Conservation (phyloP, 2,113 vertebrate genomes). For the Bothrops jararaca region DNA sequence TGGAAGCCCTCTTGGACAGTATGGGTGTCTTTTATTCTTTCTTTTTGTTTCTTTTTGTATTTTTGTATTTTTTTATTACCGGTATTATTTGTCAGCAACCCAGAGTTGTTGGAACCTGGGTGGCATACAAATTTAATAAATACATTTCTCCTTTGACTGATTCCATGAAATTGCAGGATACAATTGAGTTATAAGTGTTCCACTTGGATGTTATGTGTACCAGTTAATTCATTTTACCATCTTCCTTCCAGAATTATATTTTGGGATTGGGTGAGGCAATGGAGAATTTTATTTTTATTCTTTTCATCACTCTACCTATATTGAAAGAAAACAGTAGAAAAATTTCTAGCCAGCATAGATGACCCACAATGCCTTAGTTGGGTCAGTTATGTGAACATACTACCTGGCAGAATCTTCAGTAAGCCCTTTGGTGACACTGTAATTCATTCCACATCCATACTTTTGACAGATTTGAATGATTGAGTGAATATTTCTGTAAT, state of each 20-base stretch:
- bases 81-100: not conserved
- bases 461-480: slow-evolving; percentile 6
- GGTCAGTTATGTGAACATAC: not conserved
- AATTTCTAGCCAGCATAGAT: not conserved
- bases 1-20: not conserved
- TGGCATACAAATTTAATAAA: not conserved
- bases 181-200: not conserved
- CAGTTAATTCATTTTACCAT: not conserved
- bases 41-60: not conserved
- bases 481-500: not conserved
- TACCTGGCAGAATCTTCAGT: not conserved
- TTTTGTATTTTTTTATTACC: no score
- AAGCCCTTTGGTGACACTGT: not conserved
- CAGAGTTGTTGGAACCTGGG: not conserved
- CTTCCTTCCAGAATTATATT: not conserved
- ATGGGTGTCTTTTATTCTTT: not conserved
- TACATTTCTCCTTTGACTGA: not conserved
- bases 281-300: not conserved
- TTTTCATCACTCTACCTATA: not conserved
- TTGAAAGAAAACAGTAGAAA: not conserved
- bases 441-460: not conserved
- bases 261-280: not conserved
- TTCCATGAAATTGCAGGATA: not conserved
- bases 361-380: not conserved
- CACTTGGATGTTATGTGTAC: not conserved